A percentile compares a stretch with the other conserved stretches of the same genome.
Evolutionary conservation across 2,888 invertebrate species (phyloP).

Genomic region (Ecliptopera silaceata): DNA sequence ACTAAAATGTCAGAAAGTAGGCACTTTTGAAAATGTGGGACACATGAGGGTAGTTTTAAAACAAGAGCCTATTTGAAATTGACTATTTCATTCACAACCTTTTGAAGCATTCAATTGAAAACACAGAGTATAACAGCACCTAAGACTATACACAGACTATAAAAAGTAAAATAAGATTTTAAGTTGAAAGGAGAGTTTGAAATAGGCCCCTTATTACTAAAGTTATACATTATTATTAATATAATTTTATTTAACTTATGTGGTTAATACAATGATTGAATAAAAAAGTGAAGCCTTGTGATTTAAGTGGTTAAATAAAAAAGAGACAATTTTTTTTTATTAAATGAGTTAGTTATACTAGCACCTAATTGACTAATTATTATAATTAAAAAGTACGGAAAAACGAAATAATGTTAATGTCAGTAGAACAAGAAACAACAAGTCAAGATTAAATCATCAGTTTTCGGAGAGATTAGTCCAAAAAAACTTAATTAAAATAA

Average conservation of each 20-base stretch:
- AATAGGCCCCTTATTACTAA: not conserved
- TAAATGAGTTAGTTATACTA: not conserved
- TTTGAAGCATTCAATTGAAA: not conserved
- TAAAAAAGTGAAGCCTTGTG: not conserved
- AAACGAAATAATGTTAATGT: conserved; percentile 9
- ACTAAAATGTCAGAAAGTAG: not conserved
- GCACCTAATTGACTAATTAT: conserved; percentile 13
- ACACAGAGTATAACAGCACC: too few relatives aligned
- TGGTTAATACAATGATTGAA: not conserved
- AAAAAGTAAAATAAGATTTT: not conserved
- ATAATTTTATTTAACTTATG: too few relatives aligned
- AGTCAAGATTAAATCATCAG: conserved; percentile 11
- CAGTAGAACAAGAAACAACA: conserved; percentile 7
- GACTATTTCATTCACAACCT: conserved; percentile 6
- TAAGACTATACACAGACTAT: too few relatives aligned
- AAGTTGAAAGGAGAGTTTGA: not conserved
- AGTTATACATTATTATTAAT: not conserved
- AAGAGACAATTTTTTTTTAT: too few relatives aligned
- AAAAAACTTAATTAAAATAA: not conserved
- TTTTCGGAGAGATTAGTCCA: not conserved
- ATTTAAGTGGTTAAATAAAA: not conserved
- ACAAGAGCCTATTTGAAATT: not conserved
- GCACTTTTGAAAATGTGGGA: not conserved
- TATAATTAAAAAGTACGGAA: not conserved
- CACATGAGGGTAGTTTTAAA: not conserved